Percentiles rank a stretch among this genome's conserved stretches.
phyloP scores from a whole-genome alignment of 2,797 vertebrate species.

The Nasua narica region DNA sequence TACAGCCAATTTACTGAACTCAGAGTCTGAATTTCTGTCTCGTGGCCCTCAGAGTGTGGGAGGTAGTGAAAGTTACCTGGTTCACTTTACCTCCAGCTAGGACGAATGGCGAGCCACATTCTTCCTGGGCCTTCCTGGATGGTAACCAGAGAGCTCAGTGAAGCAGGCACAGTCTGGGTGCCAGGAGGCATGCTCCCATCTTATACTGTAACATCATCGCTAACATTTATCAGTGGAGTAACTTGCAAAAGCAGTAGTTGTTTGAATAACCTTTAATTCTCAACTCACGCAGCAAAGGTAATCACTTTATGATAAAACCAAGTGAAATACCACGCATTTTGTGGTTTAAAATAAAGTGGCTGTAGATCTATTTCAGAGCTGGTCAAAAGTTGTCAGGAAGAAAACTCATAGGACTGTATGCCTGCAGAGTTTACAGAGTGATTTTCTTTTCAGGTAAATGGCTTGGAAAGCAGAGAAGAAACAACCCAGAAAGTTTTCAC shows the following conservation, averaged over 20 bases:
- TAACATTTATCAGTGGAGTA: neutral
- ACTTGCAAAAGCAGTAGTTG: neutral
- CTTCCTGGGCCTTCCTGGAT: neutral
- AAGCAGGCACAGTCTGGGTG: neutral
- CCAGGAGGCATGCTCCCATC: neutral
- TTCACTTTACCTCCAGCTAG: neutral
- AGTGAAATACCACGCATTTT: neutral
- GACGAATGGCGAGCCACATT: neutral
- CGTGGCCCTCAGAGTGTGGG: neutral
- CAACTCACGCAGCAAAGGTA: neutral
- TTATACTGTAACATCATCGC: neutral
- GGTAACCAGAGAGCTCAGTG: neutral
- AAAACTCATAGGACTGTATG: neutral
- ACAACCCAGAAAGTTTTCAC: neutral
- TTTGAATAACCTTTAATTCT: conserved; percentile 36
- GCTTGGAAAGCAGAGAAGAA: neutral
- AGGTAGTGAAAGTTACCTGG: neutral
- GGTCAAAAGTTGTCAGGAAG: neutral
- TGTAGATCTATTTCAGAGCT: neutral
- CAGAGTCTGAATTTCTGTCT: neutral
- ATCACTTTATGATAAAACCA: conserved; percentile 25
- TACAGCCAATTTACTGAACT: neutral
- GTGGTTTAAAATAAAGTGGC: neutral
- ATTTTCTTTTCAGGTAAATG: neutral
- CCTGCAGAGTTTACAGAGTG: neutral